Conservation (phyloP, 1,140 invertebrate genomes). For the Bombus difficillimus region DNA sequence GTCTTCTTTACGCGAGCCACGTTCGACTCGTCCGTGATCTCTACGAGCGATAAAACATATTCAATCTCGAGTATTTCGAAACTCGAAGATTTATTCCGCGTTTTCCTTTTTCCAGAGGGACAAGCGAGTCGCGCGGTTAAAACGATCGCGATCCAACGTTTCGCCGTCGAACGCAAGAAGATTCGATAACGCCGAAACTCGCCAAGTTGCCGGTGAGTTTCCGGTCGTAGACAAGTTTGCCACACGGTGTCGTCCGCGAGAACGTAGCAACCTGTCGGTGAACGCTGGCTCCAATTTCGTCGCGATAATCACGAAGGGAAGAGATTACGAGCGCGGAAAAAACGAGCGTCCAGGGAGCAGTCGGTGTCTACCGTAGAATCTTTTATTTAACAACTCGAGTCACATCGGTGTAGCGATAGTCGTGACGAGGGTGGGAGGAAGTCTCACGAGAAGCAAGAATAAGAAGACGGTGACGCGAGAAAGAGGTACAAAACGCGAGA, state of each 20-base stretch:
- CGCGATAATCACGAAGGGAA: not conserved
- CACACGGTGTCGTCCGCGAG: not conserved
- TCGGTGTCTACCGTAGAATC: not conserved
- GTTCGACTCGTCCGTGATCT: too few species aligned
- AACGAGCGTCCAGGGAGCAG: slow-evolving; percentile 22
- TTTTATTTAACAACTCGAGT: slow-evolving; percentile 29
- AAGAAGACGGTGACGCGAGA: not conserved
- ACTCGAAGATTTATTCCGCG: too few species aligned
- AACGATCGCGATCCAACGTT: not conserved
- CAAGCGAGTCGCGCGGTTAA: not conserved
- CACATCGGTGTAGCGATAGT: too few species aligned
- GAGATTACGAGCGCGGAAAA: not conserved
- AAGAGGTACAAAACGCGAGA: not conserved
- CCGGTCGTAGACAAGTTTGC: not conserved
- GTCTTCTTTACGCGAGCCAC: too few species aligned
- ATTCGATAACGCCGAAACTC: slow-evolving; percentile 5
- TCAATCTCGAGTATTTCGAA: too few species aligned
- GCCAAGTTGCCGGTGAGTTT: not conserved
- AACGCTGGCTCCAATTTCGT: not conserved
- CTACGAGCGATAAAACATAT: too few species aligned
- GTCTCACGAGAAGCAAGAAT: not conserved
- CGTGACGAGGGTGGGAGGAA: not conserved
- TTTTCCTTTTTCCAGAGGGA: not conserved
- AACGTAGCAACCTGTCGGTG: too few species aligned
- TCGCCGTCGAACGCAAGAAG: not conserved